phyloP scores from a whole-genome alignment of 2,888 invertebrate genomes.

The Cryptocephalus primarius region DNA sequence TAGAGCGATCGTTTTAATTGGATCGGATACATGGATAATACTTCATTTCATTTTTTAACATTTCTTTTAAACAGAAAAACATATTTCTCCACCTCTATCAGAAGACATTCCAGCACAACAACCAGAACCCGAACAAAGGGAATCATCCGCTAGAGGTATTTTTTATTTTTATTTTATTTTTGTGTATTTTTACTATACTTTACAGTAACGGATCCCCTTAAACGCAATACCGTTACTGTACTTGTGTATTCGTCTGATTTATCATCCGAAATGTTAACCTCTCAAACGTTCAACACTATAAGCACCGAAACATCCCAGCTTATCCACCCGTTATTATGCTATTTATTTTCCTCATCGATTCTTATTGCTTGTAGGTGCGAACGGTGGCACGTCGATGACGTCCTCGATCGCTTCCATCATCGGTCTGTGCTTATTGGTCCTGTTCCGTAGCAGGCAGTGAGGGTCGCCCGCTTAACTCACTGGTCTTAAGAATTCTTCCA shows the following conservation, averaged over 20 bases:
- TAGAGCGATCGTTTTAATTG: too few relatives aligned
- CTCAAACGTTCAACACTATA: neutral
- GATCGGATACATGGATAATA: neutral
- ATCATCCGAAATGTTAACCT: too few relatives aligned
- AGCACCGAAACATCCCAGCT: neutral
- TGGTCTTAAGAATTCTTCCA: neutral
- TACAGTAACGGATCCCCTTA: neutral
- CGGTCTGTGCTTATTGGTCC: too few relatives aligned
- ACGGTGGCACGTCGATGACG: too few relatives aligned
- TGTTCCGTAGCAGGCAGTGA: too few relatives aligned
- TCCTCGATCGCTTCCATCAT: too few relatives aligned
- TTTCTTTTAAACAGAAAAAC: conserved; percentile 20
- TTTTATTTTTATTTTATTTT: neutral
- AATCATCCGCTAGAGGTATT: conserved; percentile 23
- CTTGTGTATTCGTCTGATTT: too few relatives aligned
- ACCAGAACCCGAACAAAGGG: conserved; percentile 17
- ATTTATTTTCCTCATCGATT: too few relatives aligned
- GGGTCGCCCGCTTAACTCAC: too few relatives aligned
- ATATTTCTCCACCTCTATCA: conserved; percentile 13
- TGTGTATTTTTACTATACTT: neutral
- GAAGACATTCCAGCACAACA: conserved; percentile 18
- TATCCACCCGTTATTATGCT: too few relatives aligned
- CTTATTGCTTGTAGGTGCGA: too few relatives aligned
- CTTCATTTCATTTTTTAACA: conserved; percentile 11
- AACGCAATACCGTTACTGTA: neutral